Evolutionary conservation across 2,113 vertebrate species (phyloP).

Genomic region (Prunella fulvescens): DNA sequence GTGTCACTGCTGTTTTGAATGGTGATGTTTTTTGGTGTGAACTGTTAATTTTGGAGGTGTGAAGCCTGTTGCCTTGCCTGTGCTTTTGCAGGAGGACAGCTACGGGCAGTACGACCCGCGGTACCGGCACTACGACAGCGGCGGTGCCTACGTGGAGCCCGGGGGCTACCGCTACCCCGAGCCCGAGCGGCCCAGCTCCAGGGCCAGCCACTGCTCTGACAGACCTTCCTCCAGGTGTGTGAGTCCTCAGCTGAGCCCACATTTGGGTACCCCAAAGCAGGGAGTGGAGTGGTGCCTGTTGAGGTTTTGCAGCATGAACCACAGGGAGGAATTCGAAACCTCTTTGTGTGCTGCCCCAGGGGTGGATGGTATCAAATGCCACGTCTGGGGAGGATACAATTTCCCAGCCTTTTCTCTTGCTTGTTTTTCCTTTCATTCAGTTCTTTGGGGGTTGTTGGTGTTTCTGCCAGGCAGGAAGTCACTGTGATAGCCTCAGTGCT

Average conservation of each 20-base stretch:
- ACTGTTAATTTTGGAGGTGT: neutral
- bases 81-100: constrained; percentile 71
- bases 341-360: neutral
- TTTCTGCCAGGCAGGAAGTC: neutral
- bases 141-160: constrained; percentile 71
- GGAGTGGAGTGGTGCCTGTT: neutral
- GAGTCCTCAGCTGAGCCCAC: accelerated
- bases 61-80: neutral
- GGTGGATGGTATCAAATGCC: accelerated
- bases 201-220: constrained; percentile 92
- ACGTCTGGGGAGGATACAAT: accelerated
- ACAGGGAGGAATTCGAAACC: neutral
- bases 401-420: neutral
- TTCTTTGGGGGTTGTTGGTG: neutral
- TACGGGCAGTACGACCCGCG: constrained; percentile 81
- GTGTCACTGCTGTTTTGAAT: accelerated
- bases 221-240: constrained; percentile 84
- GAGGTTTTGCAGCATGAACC: neutral
- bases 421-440: neutral
- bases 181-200: constrained; percentile 86
- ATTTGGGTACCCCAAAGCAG: neutral
- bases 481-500: neutral
- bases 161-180: constrained; percentile 73
- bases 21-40: neutral
- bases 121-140: constrained; percentile 77